Percentiles rank a stretch among this genome's conserved stretches.
Evolutionary conservation across 2,113 vertebrate species (phyloP).

Genomic region (Puffinus mauretanicus): DNA sequence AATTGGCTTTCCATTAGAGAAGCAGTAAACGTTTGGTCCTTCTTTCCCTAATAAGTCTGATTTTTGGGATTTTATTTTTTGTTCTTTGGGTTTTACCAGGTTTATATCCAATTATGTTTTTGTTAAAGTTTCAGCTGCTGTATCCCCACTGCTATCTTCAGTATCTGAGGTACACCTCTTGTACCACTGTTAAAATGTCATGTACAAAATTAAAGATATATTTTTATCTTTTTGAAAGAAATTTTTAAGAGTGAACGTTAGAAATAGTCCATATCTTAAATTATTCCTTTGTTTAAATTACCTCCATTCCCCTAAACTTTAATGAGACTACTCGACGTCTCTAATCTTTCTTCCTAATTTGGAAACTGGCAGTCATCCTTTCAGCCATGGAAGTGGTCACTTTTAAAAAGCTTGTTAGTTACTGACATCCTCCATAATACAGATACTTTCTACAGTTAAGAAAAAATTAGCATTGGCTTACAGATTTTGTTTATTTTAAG

Average conservation of each 20-base stretch:
- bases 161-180: not conserved
- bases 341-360: not conserved
- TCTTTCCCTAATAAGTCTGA: not conserved
- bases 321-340: not conserved
- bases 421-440: not conserved
- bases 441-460: not conserved
- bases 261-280: not conserved
- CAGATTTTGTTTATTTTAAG: constrained; percentile 15
- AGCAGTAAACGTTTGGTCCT: not conserved
- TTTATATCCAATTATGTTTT: not conserved
- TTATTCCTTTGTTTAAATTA: not conserved
- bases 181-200: not conserved
- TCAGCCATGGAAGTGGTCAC: not conserved
- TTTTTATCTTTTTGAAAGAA: not conserved
- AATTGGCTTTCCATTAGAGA: not conserved
- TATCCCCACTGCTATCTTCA: not conserved
- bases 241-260: not conserved
- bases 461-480: not conserved
- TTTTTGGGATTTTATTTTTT: not conserved
- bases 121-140: not conserved
- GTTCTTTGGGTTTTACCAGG: not conserved
- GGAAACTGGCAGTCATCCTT: not conserved
- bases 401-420: not conserved
- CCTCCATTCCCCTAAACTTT: not conserved
- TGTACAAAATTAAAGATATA: not conserved